A percentile compares a stretch with the other conserved stretches of the same genome.
Conservation (phyloP, 1,140 invertebrate species). For the Nasonia giraulti region DNA sequence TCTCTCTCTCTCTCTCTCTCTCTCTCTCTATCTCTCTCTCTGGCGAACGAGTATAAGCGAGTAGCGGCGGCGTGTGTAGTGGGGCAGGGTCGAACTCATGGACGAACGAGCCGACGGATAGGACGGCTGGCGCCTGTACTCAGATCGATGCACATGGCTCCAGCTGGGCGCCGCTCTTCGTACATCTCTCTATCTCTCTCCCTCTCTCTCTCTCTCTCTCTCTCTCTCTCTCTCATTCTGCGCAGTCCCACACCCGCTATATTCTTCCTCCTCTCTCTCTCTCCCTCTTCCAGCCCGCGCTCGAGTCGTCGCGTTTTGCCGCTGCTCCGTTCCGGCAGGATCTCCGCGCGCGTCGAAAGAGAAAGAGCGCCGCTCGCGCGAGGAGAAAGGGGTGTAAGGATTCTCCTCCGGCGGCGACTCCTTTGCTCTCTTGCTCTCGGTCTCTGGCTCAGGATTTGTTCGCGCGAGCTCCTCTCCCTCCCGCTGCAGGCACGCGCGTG, state of each 20-base stretch:
- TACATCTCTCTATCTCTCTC: slow-evolving; percentile 20
- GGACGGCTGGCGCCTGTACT: slow-evolving; percentile 74
- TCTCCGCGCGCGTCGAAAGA: background rate
- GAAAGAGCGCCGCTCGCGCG: background rate
- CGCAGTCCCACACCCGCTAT: background rate
- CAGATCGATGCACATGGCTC: slow-evolving; percentile 76
- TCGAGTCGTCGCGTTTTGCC: background rate
- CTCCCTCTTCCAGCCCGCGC: slow-evolving; percentile 3
- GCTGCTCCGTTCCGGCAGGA: background rate
- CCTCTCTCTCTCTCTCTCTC: slow-evolving; percentile 29
- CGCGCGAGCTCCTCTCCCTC: slow-evolving; percentile 5
- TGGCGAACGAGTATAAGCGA: background rate
- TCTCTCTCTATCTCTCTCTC: background rate
- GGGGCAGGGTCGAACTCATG: slow-evolving; percentile 74
- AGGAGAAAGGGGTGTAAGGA: slow-evolving; percentile 12
- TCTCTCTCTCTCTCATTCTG: background rate
- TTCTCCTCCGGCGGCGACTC: slow-evolving; percentile 2
- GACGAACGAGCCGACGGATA: slow-evolving; percentile 75
- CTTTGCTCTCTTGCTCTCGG: slow-evolving; percentile 28
- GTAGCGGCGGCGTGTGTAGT: slow-evolving; percentile 52
- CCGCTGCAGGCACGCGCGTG: background rate
- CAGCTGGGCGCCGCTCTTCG: slow-evolving; percentile 73
- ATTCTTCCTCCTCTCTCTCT: slow-evolving; percentile 12
- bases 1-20: slow-evolving; percentile 8
- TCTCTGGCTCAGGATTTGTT: background rate